Percentiles rank a stretch among this genome's conserved stretches.
These are phyloP conservation scores for Distichodus sexfasciatus DNA, from an alignment of 2,797 vertebrate genomes.

Conservation along the genomic window DNA sequence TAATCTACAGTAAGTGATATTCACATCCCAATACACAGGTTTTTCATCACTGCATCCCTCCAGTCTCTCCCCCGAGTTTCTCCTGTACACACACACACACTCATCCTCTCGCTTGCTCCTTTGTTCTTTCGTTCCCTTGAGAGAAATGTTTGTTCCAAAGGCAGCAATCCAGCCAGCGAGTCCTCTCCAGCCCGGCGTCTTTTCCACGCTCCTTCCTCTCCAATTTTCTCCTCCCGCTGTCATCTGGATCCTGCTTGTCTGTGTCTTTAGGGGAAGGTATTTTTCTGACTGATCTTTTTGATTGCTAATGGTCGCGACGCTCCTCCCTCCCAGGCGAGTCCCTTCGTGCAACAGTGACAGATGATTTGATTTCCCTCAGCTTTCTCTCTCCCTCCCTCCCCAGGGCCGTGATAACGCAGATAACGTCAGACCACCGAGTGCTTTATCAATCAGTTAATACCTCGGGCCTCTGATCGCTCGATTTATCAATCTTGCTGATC, in stretches of 20 bases:
- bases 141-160: conserved; percentile 60
- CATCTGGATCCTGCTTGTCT: not conserved
- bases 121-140: conserved; percentile 39
- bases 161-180: conserved; percentile 43
- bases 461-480: conserved; percentile 66
- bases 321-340: conserved; percentile 55
- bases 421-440: conserved; percentile 63
- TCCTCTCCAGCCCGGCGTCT: conserved; percentile 57
- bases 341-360: conserved; percentile 70
- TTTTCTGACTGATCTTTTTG: conserved; percentile 25
- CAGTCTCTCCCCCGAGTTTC: conserved; percentile 26
- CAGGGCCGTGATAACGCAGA: no score
- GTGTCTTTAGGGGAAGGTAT: conserved; percentile 4
- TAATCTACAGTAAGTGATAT: no score
- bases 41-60: no score
- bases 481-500: conserved; percentile 71
- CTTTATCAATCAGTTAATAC: conserved; percentile 77
- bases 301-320: conserved; percentile 63
- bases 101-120: not conserved
- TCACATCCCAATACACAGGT: no score
- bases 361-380: conserved; percentile 72
- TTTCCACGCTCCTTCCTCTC: conserved; percentile 33
- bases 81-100: not conserved
- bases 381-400: conserved; percentile 53
- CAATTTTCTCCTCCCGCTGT: conserved; percentile 24